These are phyloP conservation scores for Macrophya alboannulata DNA, from an alignment of 2,888 invertebrate species.

Conservation along the genomic window DNA sequence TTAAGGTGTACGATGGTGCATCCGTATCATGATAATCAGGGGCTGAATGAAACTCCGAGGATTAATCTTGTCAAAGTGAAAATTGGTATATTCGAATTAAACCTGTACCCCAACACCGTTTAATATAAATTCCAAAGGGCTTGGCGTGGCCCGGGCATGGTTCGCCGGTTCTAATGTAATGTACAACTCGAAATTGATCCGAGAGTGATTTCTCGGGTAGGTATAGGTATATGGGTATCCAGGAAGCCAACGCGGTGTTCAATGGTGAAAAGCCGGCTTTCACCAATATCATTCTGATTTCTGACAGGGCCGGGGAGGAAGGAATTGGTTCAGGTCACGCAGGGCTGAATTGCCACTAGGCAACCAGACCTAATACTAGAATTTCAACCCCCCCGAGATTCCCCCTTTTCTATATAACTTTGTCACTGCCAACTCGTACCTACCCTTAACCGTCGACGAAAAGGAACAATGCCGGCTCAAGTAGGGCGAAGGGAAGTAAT, in stretches of 20 bases:
- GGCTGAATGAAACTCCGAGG: background rate
- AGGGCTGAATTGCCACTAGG: conserved; percentile 16
- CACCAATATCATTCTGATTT: conserved; percentile 25
- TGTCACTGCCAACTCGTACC: background rate
- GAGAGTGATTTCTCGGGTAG: background rate
- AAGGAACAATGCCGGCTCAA: conserved; percentile 1
- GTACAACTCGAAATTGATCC: conserved; percentile 27
- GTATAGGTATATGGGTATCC: background rate
- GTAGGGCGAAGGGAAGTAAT: background rate
- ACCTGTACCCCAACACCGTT: background rate
- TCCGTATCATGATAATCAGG: background rate
- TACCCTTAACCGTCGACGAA: background rate
- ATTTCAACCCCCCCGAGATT: background rate
- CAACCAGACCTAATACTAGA: background rate
- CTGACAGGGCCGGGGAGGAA: conserved; percentile 32
- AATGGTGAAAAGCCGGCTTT: conserved; percentile 18
- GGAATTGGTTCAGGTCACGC: conserved; percentile 23
- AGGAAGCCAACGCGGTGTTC: background rate
- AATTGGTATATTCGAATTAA: background rate
- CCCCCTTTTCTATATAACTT: background rate
- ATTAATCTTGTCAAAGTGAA: background rate
- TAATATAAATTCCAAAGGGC: background rate
- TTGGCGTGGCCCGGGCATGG: background rate
- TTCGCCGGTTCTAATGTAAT: conserved; percentile 8
- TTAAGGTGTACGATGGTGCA: background rate